Conservation (phyloP, 2,797 vertebrate species). For the Thripadectes ignobilis region DNA sequence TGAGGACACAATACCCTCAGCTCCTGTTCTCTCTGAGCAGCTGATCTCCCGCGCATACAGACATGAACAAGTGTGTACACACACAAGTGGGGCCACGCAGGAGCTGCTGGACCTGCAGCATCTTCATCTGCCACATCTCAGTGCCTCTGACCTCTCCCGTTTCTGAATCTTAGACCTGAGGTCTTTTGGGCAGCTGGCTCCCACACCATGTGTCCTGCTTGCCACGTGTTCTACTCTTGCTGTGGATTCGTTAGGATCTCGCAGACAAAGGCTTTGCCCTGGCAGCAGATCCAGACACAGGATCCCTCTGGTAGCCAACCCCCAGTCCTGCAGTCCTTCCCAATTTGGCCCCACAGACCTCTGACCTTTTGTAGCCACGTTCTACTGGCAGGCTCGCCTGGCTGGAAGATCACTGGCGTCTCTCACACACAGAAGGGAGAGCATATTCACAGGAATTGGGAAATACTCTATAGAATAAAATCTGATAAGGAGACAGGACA, state of each 20-base stretch:
- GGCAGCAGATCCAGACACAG: background rate
- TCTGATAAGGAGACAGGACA: background rate
- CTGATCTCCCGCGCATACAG: background rate
- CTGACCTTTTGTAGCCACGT: background rate
- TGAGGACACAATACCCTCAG: background rate
- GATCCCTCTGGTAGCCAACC: background rate
- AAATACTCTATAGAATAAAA: background rate
- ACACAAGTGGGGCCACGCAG: background rate
- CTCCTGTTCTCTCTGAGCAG: background rate
- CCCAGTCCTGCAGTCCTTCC: background rate
- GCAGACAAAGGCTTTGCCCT: background rate
- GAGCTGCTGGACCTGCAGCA: background rate
- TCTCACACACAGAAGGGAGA: background rate
- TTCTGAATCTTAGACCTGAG: background rate
- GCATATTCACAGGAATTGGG: background rate
- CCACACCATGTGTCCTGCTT: background rate
- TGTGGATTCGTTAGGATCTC: background rate
- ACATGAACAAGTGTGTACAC: fast-evolving
- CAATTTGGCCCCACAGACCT: background rate
- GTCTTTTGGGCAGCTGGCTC: background rate
- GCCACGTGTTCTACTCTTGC: background rate
- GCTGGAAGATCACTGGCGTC: background rate
- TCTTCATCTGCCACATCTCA: background rate
- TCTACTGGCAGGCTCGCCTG: background rate
- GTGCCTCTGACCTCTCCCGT: background rate